Base-by-base conservation (phyloP, 1,140 invertebrate genomes). In the Zaprionus davidi region DNA sequence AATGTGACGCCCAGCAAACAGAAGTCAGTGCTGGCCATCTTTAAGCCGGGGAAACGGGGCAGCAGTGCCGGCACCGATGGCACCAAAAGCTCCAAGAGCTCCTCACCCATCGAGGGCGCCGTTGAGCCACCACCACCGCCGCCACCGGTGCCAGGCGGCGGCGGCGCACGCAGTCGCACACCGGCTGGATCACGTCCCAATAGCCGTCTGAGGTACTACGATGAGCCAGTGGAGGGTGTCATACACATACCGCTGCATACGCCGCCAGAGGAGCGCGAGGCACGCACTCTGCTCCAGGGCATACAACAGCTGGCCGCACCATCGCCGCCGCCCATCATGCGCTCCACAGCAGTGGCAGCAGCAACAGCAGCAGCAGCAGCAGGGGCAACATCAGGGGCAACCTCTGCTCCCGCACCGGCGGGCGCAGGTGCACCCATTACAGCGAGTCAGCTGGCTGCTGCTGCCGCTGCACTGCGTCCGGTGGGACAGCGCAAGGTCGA, bases 231-330 rank as follows among this genome's bases (percentile, higher is more conserved):
- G 31, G 94, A 95, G 69, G 95, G 94, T 0, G 88, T 92, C 34
- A 95, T 96, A 46, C 94, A 95, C 62, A 96, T 96, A 78, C 95
- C 95, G 3, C 81, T 96, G 46, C 95, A 95, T 60, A 95, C 95
- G 9, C 95, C 95, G n/a, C 95, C 95, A 0, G 94, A 95, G 71
- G 95, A 95, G 71, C 93, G 94, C 53, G 92, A 94, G 65, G 90
- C 86, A 0, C 71, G 81, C 7, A 82, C 85, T 13, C 66, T 92
- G 53, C 76, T 92, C 6, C 87, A 85, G 28, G 82, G 80, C 36
- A 91, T 91, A 49, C 83, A 91, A 24, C 82, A 91, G 31, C 53
- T 92, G 41, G 77, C 77, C 53, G 87, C 83, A 12, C 83, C 79
- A 1, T 79, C 86, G 7, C 82, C 91, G 20, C 71, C 78, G 22